Percentiles rank a stretch among this genome's conserved stretches.
Conservation (phyloP, 1,140 invertebrate genomes). For the Aphaenogaster rudis region DNA sequence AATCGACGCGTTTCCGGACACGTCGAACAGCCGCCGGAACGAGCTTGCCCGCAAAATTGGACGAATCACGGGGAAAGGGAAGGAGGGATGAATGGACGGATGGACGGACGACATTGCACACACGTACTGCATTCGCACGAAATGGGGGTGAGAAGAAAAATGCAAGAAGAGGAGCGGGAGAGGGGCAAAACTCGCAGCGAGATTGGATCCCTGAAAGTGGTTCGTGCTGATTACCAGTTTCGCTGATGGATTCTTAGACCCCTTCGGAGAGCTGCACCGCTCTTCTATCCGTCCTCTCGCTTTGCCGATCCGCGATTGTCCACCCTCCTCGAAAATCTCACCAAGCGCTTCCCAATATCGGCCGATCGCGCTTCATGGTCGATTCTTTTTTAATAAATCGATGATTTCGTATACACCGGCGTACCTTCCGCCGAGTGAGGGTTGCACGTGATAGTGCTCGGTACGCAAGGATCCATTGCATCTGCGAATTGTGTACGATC, state of each 20-base stretch:
- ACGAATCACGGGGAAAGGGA: background rate
- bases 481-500: background rate
- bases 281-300: conserved; percentile 55
- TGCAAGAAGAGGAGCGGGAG: conserved; percentile 23
- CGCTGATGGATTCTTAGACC: conserved; percentile 83
- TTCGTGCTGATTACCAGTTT: conserved; percentile 82
- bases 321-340: conserved; percentile 45
- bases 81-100: background rate
- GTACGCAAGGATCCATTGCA: background rate
- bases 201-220: conserved; percentile 84
- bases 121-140: conserved; percentile 39
- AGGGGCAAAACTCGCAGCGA: conserved; percentile 78
- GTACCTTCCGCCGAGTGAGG: background rate
- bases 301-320: conserved; percentile 45
- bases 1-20: background rate
- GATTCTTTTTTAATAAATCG: conserved; percentile 80
- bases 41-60: conserved; percentile 29
- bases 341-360: conserved; percentile 24
- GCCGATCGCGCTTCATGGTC: conserved; percentile 77
- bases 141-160: conserved; percentile 47
- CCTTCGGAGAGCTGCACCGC: conserved; percentile 52
- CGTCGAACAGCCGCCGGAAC: background rate
- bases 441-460: background rate
- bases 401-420: conserved; percentile 64
- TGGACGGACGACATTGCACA: background rate